phyloP scores from a whole-genome alignment of 2,113 vertebrate genomes.

The Paratilapia polleni region DNA sequence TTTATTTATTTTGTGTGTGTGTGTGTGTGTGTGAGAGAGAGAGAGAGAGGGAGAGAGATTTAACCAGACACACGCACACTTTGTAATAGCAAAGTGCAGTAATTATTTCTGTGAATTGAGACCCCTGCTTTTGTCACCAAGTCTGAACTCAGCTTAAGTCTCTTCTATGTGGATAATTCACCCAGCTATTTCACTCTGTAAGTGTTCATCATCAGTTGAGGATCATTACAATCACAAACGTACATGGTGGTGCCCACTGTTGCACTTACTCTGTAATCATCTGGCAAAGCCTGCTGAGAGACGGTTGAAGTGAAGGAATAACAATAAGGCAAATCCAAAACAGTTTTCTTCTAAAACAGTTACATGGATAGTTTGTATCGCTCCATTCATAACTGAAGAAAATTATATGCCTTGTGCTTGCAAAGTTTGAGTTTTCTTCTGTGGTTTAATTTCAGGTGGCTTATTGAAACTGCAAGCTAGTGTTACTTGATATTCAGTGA shows the following conservation, averaged over 20 bases:
- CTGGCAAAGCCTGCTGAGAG: background rate
- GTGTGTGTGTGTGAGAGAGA: background rate
- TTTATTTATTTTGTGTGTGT: rapidly evolving
- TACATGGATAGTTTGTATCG: background rate
- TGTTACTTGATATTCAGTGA: background rate
- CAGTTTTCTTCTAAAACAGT: background rate
- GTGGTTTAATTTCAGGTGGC: background rate
- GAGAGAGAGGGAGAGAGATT: no score
- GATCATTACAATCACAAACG: background rate
- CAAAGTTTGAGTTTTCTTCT: background rate
- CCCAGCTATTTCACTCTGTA: background rate
- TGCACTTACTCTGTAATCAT: conserved; percentile 1
- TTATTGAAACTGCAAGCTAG: background rate
- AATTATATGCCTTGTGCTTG: background rate
- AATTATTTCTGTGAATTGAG: background rate
- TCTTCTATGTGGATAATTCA: conserved; percentile 1
- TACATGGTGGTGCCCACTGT: background rate
- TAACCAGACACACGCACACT: no score
- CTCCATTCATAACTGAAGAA: background rate
- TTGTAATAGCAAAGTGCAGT: background rate
- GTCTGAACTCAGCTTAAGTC: background rate
- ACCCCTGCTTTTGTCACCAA: background rate
- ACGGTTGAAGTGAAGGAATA: background rate
- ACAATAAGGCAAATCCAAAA: background rate
- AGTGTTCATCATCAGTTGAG: conserved; percentile 4